These are phyloP conservation scores for Drosophila sechellia DNA, from an alignment of 1,140 invertebrate species.

Conservation along the genomic window DNA sequence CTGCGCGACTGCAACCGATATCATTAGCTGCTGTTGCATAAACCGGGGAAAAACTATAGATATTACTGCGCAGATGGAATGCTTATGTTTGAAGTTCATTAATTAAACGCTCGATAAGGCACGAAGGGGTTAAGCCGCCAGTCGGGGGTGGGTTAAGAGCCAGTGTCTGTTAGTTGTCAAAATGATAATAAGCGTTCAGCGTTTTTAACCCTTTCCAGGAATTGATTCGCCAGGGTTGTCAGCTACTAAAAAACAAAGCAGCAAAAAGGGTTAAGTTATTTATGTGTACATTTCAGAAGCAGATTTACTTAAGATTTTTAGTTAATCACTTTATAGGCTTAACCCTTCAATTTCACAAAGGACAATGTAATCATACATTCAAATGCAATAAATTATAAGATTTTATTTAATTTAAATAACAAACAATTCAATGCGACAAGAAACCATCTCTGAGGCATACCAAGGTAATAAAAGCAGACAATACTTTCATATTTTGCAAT, in stretches of 20 bases:
- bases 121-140: constrained; percentile 33
- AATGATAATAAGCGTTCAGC: constrained; percentile 60
- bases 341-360: no score
- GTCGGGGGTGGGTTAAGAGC: neutral
- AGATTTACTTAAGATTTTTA: no score
- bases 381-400: no score
- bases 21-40: constrained; percentile 55
- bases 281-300: neutral
- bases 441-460: no score
- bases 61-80: constrained; percentile 40
- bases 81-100: constrained; percentile 73
- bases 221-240: constrained; percentile 67
- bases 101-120: constrained; percentile 77
- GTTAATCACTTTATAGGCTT: no score
- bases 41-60: constrained; percentile 20
- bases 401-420: no score
- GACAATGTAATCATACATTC: no score
- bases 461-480: no score
- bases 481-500: no score
- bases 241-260: constrained; percentile 10
- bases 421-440: no score
- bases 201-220: constrained; percentile 48
- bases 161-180: constrained; percentile 55
- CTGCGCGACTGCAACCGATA: constrained; percentile 44
- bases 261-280: neutral